Conservation (phyloP, 1,140 invertebrate species). For the Melitaea cinxia region DNA sequence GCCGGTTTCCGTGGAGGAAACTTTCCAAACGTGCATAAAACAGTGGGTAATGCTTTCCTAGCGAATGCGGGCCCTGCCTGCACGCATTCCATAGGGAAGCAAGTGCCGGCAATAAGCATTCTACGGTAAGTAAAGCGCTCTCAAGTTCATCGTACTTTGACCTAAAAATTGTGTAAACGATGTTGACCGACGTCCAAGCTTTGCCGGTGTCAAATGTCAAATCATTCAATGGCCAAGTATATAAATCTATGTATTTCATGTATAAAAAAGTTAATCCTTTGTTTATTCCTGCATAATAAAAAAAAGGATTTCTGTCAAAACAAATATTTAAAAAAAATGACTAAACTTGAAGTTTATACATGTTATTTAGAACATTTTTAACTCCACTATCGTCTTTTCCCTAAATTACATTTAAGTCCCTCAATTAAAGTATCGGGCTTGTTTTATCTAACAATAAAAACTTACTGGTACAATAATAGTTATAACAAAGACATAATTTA, state of each 20-base stretch:
- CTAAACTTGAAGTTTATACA: too few relatives aligned
- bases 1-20: conserved; percentile 78
- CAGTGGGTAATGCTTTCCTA: conserved; percentile 78
- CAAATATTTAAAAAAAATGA: too few relatives aligned
- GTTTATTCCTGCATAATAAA: not conserved
- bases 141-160: conserved; percentile 80
- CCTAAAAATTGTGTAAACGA: conserved; percentile 53
- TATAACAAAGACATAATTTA: too few relatives aligned
- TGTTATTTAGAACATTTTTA: too few relatives aligned
- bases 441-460: too few relatives aligned
- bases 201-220: conserved; percentile 37
- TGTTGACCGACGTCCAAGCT: conserved; percentile 39
- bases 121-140: conserved; percentile 78
- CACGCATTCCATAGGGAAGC: conserved; percentile 77
- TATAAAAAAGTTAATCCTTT: not conserved
- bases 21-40: conserved; percentile 80
- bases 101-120: conserved; percentile 80
- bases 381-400: too few relatives aligned
- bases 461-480: too few relatives aligned
- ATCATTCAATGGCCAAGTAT: conserved; percentile 10
- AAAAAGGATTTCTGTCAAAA: not conserved
- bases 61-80: conserved; percentile 75
- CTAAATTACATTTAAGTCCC: too few relatives aligned
- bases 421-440: too few relatives aligned
- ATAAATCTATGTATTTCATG: not conserved